These are phyloP conservation scores for Lucilia sericata DNA, from an alignment of 1,140 invertebrate species.

Conservation along the genomic window DNA sequence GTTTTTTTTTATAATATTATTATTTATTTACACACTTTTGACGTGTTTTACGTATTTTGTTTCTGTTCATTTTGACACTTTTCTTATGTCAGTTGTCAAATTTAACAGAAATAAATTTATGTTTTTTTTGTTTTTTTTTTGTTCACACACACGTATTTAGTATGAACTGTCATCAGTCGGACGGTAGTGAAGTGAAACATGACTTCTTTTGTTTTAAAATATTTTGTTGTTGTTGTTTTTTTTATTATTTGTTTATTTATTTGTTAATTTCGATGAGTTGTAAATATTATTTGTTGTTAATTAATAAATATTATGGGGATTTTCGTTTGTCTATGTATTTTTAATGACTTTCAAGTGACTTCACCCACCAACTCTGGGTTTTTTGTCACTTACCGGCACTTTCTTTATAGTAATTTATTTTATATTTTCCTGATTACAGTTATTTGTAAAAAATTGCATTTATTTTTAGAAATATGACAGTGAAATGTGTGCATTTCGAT, in stretches of 20 bases:
- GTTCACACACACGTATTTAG: too few species aligned
- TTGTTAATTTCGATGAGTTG: background rate
- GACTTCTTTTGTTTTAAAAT: slow-evolving; percentile 5
- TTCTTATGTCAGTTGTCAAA: slow-evolving; percentile 15
- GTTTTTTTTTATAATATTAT: background rate
- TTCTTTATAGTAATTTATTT: too few species aligned
- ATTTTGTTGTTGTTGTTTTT: background rate
- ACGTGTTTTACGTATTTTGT: slow-evolving; percentile 13
- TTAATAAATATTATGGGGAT: background rate
- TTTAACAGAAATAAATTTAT: background rate
- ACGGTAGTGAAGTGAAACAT: background rate
- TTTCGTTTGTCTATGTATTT: background rate
- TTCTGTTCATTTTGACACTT: slow-evolving; percentile 7
- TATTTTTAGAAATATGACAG: too few species aligned
- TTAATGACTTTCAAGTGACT: too few species aligned
- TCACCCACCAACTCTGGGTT: too few species aligned
- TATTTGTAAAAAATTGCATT: too few species aligned
- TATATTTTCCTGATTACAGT: too few species aligned
- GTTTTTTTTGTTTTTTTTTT: too few species aligned
- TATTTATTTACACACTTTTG: slow-evolving; percentile 14
- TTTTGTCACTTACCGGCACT: too few species aligned
- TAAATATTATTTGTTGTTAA: background rate
- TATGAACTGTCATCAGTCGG: background rate
- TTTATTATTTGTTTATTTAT: background rate
- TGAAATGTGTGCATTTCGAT: too few species aligned